Base-by-base conservation (phyloP, 2,888 invertebrate species). In the Phasia obesa region DNA sequence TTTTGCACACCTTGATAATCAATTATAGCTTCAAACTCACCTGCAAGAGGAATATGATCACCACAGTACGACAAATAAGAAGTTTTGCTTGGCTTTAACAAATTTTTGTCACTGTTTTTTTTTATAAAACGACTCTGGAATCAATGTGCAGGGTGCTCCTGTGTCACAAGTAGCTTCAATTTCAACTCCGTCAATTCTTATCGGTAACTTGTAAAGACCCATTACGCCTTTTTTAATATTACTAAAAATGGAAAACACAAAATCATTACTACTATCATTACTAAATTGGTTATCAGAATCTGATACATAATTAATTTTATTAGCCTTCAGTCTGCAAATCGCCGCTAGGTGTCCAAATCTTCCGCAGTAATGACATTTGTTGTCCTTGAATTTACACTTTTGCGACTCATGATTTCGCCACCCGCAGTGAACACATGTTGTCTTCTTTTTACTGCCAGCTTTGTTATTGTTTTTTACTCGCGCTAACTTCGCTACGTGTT, bases 41-140 rank as follows among this genome's bases (percentile, higher is more conserved):
- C n/a, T n/a, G n/a, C n/a, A n/a, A n/a, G n/a, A n/a, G n/a, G n/a
- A n/a, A n/a, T n/a, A n/a, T n/a, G n/a, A 13, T 57, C 19, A 4
- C 57, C 57, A 19, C 57, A 35, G 23, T 57, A 57, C 17, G 19
- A 17, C 11, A 57, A 31, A 19, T 57, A 57, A 19, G 57, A 35
- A 13, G 35, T 57, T 35, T 31, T 57, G 35, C 57, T 19, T 35
- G 31, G 2, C 55, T 55, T n/a, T 27, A 57, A 35, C 15, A 13
- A 13, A 19, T 57, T 57, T 35, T 17, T 57, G 5, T 55, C 7
- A 55, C 13, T 15, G 27, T n/a, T 4, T 7, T n/a, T 55, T 27
- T n/a, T n/a, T 27, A 19, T 27, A 27, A 55, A 55, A 55, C 3
- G 27, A 55, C 2, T 17, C 15, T 5, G 59, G 15, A 38, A 59